Percentiles rank a stretch among this genome's conserved stretches.
These are phyloP conservation scores for Pluvianellus socialis DNA, from an alignment of 2,113 vertebrate species.

Conservation along the genomic window DNA sequence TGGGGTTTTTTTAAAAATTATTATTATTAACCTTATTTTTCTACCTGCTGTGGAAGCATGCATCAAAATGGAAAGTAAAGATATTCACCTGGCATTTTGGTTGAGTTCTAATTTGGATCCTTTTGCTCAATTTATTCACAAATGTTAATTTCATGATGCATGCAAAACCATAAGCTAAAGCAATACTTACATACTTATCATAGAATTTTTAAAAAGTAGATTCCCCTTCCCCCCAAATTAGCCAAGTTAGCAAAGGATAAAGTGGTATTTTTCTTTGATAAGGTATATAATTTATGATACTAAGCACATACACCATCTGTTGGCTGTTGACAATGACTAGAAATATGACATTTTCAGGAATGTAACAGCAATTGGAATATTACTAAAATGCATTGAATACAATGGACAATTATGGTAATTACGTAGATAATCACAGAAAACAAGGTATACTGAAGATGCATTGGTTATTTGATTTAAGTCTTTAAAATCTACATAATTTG, in stretches of 20 bases:
- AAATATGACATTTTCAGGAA: constrained; percentile 1
- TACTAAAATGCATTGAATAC: not conserved
- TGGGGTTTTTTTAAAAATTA: not conserved
- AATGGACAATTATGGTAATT: not conserved
- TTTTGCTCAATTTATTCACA: not conserved
- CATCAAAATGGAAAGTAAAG: not conserved
- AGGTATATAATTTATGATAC: not conserved
- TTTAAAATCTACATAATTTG: not conserved
- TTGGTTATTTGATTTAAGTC: not conserved
- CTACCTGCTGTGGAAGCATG: not conserved
- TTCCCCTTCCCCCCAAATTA: accelerated
- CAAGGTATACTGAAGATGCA: not conserved
- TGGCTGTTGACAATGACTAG: not conserved
- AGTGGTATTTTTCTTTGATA: not conserved
- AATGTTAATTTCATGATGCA: not conserved
- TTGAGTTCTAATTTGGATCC: not conserved
- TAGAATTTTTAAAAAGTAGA: not conserved
- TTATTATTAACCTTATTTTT: not conserved
- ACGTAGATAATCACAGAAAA: constrained; percentile 1
- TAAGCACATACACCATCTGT: not conserved
- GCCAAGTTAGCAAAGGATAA: not conserved
- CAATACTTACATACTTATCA: not conserved
- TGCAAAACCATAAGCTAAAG: not conserved
- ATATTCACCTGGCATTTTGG: not conserved
- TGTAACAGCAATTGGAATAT: not conserved